These are phyloP conservation scores for Syncerus caffer DNA, from an alignment of 2,797 vertebrate genomes.

Conservation along the genomic window DNA sequence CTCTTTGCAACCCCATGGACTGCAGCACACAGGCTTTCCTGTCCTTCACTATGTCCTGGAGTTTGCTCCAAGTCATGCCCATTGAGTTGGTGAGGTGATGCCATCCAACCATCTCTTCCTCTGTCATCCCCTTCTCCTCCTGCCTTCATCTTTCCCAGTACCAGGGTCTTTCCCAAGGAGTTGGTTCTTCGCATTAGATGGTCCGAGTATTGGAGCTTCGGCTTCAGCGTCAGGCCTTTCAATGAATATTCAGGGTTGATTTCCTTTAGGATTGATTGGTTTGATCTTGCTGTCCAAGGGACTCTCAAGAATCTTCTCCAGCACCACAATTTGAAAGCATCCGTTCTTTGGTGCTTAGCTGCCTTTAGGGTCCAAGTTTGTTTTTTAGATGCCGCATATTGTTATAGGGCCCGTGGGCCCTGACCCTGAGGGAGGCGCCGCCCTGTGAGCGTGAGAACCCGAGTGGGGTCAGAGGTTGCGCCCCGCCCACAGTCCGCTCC, in stretches of 20 bases:
- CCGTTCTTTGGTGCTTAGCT: neutral
- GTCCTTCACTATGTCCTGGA: neutral
- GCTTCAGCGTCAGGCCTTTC: neutral
- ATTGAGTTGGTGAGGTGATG: neutral
- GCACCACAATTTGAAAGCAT: neutral
- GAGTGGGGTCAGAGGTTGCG: neutral
- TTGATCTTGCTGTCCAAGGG: neutral
- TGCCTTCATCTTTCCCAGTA: neutral
- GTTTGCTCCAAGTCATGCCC: neutral
- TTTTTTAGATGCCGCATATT: rapidly evolving
- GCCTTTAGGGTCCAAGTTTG: neutral
- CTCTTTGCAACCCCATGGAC: neutral
- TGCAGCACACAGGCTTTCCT: neutral
- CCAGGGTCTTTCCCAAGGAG: neutral
- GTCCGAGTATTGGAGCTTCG: neutral
- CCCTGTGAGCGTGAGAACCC: neutral
- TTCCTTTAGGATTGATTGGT: neutral
- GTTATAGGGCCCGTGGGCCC: neutral
- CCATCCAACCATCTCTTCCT: neutral
- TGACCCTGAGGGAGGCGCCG: neutral
- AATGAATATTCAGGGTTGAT: neutral
- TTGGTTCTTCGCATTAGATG: neutral
- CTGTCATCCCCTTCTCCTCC: neutral
- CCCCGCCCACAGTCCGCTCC: neutral
- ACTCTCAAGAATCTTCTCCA: neutral